Percentiles rank a stretch among this genome's conserved stretches.
These are phyloP conservation scores for Ataeniobius toweri DNA, from an alignment of 2,797 vertebrate species.

Conservation along the genomic window DNA sequence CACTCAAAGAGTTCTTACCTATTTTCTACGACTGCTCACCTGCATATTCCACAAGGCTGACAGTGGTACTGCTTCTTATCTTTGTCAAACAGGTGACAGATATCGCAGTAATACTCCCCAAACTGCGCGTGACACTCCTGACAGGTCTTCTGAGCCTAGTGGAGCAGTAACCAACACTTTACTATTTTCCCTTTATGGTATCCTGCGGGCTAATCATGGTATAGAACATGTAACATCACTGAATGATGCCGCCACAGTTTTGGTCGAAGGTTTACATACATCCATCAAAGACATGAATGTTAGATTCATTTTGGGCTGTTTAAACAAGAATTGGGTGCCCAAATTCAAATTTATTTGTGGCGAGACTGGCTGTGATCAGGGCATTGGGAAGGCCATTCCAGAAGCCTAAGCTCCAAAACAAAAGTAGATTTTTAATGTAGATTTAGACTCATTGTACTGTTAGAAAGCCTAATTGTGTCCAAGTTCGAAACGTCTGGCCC, in stretches of 20 bases:
- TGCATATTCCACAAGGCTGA: conserved; percentile 92
- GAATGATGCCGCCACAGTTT: background rate
- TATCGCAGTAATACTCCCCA: conserved; percentile 92
- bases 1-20: background rate
- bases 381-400: too few species aligned
- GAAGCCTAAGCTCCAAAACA: too few species aligned
- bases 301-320: too few species aligned
- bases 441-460: too few species aligned
- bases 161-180: conserved; percentile 3
- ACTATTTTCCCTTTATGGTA: background rate
- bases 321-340: too few species aligned
- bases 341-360: too few species aligned
- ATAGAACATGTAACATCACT: background rate
- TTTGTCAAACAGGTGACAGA: conserved; percentile 93
- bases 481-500: too few species aligned
- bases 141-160: conserved; percentile 86
- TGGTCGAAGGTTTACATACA: too few species aligned
- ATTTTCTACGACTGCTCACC: conserved; percentile 71
- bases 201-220: background rate
- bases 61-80: conserved; percentile 97
- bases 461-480: too few species aligned
- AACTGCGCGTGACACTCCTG: conserved; percentile 85
- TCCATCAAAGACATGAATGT: too few species aligned
- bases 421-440: too few species aligned
- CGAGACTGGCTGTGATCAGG: too few species aligned